Evolutionary conservation across 2,888 invertebrate genomes (phyloP).

Genomic region (Microctonus hyperodae): DNA sequence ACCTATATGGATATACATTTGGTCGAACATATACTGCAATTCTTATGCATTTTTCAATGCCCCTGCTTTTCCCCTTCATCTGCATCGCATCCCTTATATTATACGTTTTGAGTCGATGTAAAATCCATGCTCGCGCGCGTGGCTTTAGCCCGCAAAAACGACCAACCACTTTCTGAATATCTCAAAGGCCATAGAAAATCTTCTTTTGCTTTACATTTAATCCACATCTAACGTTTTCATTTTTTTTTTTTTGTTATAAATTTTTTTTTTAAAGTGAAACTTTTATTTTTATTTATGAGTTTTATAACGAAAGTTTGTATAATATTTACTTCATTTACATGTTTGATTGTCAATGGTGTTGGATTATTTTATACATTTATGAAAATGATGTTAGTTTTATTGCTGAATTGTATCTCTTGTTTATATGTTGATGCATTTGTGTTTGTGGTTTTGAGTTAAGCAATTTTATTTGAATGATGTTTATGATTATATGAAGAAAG

Average conservation of each 20-base stretch:
- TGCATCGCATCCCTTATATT: conserved; percentile 27
- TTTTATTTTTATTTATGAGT: neutral
- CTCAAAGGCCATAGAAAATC: neutral
- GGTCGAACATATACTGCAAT: conserved; percentile 15
- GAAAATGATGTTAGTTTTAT: too few relatives aligned
- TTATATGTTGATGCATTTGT: too few relatives aligned
- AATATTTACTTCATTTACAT: too few relatives aligned
- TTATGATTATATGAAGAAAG: neutral
- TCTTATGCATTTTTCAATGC: conserved; percentile 32
- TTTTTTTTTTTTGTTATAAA: neutral
- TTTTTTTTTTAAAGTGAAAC: neutral
- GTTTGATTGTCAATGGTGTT: too few relatives aligned
- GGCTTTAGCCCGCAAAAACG: neutral
- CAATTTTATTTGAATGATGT: neutral
- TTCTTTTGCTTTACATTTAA: neutral
- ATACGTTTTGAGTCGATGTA: conserved; percentile 5
- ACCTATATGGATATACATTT: conserved; percentile 6
- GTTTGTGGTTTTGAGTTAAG: neutral
- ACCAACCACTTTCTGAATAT: conserved; percentile 5
- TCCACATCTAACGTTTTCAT: neutral
- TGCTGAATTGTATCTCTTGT: neutral
- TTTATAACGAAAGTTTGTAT: too few relatives aligned
- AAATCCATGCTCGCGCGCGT: conserved; percentile 15
- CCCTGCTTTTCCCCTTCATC: conserved; percentile 15
- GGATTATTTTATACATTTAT: too few relatives aligned